Conservation (phyloP, 2,113 vertebrate genomes). For the Oncorhynchus kisutch region DNA sequence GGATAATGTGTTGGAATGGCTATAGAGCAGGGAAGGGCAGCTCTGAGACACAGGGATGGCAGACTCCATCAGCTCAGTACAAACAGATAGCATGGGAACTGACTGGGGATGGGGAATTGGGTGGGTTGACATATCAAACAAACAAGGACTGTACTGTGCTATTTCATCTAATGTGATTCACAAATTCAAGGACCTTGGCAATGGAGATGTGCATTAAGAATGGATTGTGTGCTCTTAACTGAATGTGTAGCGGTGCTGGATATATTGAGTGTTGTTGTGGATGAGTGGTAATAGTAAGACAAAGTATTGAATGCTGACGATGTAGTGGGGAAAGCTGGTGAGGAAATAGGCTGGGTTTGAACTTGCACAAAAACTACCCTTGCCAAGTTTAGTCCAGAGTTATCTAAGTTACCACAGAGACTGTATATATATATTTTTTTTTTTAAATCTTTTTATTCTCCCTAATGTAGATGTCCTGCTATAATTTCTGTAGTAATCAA, state of each 20-base stretch:
- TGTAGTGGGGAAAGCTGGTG: constrained; percentile 32
- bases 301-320: constrained; percentile 63
- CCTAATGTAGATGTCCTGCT: constrained; percentile 16
- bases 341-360: constrained; percentile 58
- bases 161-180: constrained; percentile 8
- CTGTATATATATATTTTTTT: constrained; percentile 30
- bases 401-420: constrained; percentile 36
- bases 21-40: too few relatives aligned
- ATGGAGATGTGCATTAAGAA: constrained; percentile 39
- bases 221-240: constrained; percentile 59
- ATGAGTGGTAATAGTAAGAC: constrained; percentile 58
- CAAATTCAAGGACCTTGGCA: constrained; percentile 30
- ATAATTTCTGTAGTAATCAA: constrained; percentile 47
- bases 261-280: constrained; percentile 46
- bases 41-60: too few relatives aligned
- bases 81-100: too few relatives aligned
- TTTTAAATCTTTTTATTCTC: constrained; percentile 25
- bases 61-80: too few relatives aligned
- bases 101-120: neutral
- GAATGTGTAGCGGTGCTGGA: constrained; percentile 51
- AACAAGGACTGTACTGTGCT: neutral
- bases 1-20: too few relatives aligned
- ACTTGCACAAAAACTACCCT: constrained; percentile 66
- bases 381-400: constrained; percentile 45
- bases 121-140: too few relatives aligned